Percentiles rank a stretch among this genome's conserved stretches.
These are phyloP conservation scores for Tubulanus polymorphus DNA, from an alignment of 2,888 invertebrate species.

Conservation along the genomic window DNA sequence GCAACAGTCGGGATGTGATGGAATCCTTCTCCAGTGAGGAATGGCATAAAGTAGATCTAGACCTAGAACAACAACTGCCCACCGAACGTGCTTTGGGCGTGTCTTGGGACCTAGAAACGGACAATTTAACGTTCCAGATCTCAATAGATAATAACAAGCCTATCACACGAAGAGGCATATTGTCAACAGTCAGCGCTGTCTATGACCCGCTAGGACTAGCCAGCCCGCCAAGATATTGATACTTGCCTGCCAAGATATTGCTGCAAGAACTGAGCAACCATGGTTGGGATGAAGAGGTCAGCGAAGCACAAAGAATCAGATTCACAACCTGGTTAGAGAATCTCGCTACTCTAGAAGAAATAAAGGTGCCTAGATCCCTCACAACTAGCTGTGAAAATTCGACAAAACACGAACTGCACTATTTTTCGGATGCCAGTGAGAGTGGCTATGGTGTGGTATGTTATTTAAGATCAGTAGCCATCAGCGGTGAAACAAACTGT, in stretches of 20 bases:
- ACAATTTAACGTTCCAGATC: constrained; percentile 17
- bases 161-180: background rate
- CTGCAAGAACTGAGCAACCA: constrained; percentile 3
- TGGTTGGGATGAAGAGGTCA: background rate
- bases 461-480: too few species aligned
- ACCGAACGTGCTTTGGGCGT: background rate
- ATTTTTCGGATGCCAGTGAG: too few species aligned
- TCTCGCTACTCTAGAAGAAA: background rate
- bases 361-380: background rate
- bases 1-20: constrained; percentile 9
- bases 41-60: background rate
- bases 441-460: too few species aligned
- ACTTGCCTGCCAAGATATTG: constrained; percentile 3
- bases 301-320: background rate
- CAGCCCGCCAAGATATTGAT: too few species aligned
- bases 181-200: background rate
- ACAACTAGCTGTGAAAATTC: background rate
- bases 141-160: constrained; percentile 9
- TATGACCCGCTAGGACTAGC: constrained; percentile 4
- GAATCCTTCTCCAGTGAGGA: constrained; percentile 4
- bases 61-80: background rate
- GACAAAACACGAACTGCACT: too few species aligned
- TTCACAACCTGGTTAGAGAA: background rate
- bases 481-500: too few species aligned
- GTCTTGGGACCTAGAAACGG: constrained; percentile 19